Evolutionary conservation across 1,140 invertebrate genomes (phyloP), one percentile per base, ranked within the genome.

Genomic region (Acromyrmex charruanus): DNA sequence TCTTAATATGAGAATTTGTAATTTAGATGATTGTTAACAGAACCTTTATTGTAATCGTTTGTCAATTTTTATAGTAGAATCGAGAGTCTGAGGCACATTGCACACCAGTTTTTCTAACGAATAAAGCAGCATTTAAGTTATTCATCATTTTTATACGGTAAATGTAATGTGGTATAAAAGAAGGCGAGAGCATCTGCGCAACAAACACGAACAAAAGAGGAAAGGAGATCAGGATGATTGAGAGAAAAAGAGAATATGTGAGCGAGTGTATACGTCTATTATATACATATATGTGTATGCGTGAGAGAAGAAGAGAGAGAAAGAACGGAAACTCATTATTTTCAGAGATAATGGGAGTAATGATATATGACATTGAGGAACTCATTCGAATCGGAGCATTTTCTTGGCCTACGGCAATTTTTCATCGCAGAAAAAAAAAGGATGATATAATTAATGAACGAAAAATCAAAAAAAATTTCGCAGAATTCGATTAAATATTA

Each of bases 31-130:
- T 88, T 87, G 69, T 89, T 82, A 84, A 85, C 72, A 58, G 66
- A 86, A 90, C 35, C 69, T 84, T 87, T 72, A 85, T 89, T 91
- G 49, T 59, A 87, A 91, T 92, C 18, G 51, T 90, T 92, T 89
- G 77, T 92, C 87, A 91, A 92, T 92, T 91, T 89, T 69, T 90
- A 77, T 51, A 63, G 61, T 87, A 86, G 75, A 91, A 77, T 53
- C 39, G 25, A 69, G 25, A 89, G 39, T n/a, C 51, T 86, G 55
- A 74, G n/a, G 51, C 31, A 72, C 28, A 59, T 90, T 77, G 55
- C 35, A 69, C 88, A 81, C 9, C 61, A 90, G 18, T 82, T 85
- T 88, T 82, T 79, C 75, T 74, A 69, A 88, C 31, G 39, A 88
- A n/a, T 87, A 81, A 71, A 86, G 69, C 21, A 63, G 49, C 71